Conservation (phyloP, 2,888 invertebrate species). For the Agrotis exclamationis region DNA sequence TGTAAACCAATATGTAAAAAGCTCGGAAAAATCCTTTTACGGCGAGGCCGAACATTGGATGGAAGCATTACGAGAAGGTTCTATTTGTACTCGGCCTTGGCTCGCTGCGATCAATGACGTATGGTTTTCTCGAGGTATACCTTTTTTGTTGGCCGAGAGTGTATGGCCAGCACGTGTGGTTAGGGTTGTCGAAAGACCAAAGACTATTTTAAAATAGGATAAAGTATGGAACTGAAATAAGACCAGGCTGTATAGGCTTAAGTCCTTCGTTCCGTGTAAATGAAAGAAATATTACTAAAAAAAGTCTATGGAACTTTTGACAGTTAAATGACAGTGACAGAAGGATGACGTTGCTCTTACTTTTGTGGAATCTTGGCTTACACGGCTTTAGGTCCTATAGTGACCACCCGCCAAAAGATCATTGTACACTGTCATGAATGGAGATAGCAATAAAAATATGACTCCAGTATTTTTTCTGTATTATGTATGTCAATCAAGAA, state of each 20-base stretch:
- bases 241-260: neutral
- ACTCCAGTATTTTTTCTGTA: too few relatives aligned
- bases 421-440: too few relatives aligned
- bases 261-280: too few relatives aligned
- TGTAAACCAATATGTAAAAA: slow-evolving; percentile 36
- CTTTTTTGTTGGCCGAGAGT: slow-evolving; percentile 50
- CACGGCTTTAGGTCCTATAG: too few relatives aligned
- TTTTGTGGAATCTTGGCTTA: too few relatives aligned
- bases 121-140: slow-evolving; percentile 48
- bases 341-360: too few relatives aligned
- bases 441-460: too few relatives aligned
- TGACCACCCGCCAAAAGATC: too few relatives aligned
- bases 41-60: slow-evolving; percentile 49
- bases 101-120: slow-evolving; percentile 59
- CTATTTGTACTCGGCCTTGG: slow-evolving; percentile 73
- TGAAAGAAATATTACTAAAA: too few relatives aligned
- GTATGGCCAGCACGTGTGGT: slow-evolving; percentile 23
- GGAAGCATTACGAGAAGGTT: slow-evolving; percentile 65
- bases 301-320: too few relatives aligned
- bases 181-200: slow-evolving; percentile 48
- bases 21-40: slow-evolving; percentile 46
- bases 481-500: too few relatives aligned
- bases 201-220: neutral
- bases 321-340: too few relatives aligned
- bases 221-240: neutral